Evolutionary conservation across 2,797 vertebrate genomes (phyloP).

Genomic region (Esox masquinongy): DNA sequence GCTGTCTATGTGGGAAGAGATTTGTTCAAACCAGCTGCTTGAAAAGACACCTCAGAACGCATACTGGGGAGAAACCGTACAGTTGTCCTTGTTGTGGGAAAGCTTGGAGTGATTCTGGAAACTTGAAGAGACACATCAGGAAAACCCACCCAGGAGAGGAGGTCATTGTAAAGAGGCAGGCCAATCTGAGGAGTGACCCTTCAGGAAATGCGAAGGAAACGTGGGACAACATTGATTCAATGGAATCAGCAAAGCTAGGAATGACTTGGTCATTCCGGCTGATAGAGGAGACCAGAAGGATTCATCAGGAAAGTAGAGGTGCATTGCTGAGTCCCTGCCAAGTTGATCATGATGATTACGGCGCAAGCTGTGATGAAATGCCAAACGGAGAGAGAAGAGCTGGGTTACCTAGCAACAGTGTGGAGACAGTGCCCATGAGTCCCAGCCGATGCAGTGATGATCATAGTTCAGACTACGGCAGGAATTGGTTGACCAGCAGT

Average conservation of each 20-base stretch:
- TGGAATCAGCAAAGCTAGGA: no score
- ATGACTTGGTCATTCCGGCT: no score
- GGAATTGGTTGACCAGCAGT: no score
- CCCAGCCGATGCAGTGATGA: no score
- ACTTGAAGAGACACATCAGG: not conserved
- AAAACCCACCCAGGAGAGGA: not conserved
- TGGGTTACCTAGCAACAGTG: not conserved
- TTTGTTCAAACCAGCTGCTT: not conserved
- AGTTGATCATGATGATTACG: no score
- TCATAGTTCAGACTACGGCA: no score
- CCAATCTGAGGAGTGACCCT: not conserved
- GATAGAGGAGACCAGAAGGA: not conserved
- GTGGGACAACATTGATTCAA: no score
- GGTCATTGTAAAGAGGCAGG: not conserved
- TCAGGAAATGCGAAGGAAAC: not conserved
- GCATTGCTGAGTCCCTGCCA: not conserved
- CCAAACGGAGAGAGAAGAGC: not conserved
- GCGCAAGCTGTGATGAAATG: not conserved
- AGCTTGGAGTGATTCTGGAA: not conserved
- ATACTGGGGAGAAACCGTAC: not conserved
- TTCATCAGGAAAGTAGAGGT: no score
- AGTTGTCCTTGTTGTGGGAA: not conserved
- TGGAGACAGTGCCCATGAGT: not conserved
- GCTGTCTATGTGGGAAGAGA: not conserved
- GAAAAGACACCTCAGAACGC: not conserved